Percentiles rank a stretch among this genome's conserved stretches.
These are phyloP conservation scores for Aphidoletes aphidimyza DNA, from an alignment of 2,888 invertebrate species.

Conservation along the genomic window DNA sequence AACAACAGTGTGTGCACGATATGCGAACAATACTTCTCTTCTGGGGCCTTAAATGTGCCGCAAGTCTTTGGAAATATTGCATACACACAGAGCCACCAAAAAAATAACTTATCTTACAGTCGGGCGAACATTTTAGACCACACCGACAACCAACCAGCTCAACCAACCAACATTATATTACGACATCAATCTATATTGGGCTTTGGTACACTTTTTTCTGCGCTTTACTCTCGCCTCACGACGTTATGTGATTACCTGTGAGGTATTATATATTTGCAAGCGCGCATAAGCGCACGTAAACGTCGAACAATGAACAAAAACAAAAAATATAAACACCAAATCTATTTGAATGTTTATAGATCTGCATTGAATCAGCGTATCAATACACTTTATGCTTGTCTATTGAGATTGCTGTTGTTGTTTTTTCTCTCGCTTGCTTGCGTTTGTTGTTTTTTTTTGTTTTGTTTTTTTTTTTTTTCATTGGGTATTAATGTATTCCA, in stretches of 20 bases:
- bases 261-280: conserved; percentile 32
- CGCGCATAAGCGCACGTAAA: conserved; percentile 46
- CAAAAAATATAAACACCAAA: too few species aligned
- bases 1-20: neutral
- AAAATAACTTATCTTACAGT: neutral
- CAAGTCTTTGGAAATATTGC: neutral
- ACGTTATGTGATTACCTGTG: conserved; percentile 21
- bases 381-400: neutral
- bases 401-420: neutral
- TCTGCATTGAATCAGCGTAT: conserved; percentile 3
- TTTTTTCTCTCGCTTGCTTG: too few species aligned
- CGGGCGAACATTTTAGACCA: too few species aligned
- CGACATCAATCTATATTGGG: conserved; percentile 47
- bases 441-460: neutral
- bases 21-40: conserved; percentile 30
- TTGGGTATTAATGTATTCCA: neutral
- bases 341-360: conserved; percentile 33
- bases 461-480: neutral
- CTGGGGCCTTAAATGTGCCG: conserved; percentile 20
- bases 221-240: neutral
- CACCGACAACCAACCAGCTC: neutral
- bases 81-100: too few species aligned
- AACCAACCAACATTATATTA: neutral
- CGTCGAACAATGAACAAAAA: conserved; percentile 16
- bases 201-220: conserved; percentile 7